These are phyloP conservation scores for Carettochelys insculpta DNA, from an alignment of 2,113 vertebrate genomes.

Conservation along the genomic window DNA sequence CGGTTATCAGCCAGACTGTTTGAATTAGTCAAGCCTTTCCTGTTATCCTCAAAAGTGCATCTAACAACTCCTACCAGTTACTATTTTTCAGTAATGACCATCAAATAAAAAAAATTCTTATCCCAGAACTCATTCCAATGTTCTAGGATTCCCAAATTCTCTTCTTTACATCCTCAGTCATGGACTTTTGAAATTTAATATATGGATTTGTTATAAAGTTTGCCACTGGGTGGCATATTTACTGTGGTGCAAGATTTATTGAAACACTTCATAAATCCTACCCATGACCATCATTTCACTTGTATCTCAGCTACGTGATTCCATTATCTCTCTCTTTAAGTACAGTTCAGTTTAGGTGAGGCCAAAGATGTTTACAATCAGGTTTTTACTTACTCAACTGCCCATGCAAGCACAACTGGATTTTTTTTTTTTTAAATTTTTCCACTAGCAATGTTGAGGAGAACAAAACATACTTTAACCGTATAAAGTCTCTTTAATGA, in stretches of 20 bases:
- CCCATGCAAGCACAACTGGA: not conserved
- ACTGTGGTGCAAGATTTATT: not conserved
- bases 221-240: conserved; percentile 67
- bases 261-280: not conserved
- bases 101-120: not conserved
- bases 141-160: not conserved
- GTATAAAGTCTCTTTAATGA: not conserved
- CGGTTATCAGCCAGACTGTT: not conserved
- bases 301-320: not conserved
- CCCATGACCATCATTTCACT: not conserved
- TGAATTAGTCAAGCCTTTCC: not conserved
- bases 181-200: not conserved
- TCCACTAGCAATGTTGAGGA: not conserved
- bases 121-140: not conserved
- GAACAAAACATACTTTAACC: not conserved
- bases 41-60: not conserved
- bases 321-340: not conserved
- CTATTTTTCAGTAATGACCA: not conserved
- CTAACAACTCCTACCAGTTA: not conserved
- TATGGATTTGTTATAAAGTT: not conserved
- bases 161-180: accelerated
- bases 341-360: accelerated
- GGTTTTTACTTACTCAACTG: accelerated
- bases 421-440: not conserved
- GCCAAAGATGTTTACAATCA: not conserved